phyloP scores from a whole-genome alignment of 2,888 invertebrate species.

The Pherbina coryleti region DNA sequence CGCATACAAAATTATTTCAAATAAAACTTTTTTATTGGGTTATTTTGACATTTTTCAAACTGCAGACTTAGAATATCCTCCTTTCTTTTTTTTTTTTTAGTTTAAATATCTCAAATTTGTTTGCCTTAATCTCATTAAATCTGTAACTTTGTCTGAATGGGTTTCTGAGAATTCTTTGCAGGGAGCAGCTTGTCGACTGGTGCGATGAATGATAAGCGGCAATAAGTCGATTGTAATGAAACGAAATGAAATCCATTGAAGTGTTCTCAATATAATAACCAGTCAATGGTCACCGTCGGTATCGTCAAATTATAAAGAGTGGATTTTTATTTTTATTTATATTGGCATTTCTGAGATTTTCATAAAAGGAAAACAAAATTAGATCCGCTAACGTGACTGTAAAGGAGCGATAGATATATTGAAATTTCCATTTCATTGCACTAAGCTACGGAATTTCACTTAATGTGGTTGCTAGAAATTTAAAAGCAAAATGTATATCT shows the following conservation, averaged over 20 bases:
- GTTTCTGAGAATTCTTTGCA: slow-evolving; percentile 9
- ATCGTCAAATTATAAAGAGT: slow-evolving; percentile 48
- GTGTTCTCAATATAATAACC: slow-evolving; percentile 25
- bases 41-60: neutral
- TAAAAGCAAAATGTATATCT: neutral
- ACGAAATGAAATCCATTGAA: slow-evolving; percentile 42
- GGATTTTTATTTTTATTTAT: slow-evolving; percentile 16
- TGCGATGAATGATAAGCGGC: slow-evolving; percentile 48
- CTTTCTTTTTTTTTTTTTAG: neutral
- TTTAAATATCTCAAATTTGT: neutral
- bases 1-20: too few species aligned
- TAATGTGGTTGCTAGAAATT: slow-evolving; percentile 12
- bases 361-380: neutral
- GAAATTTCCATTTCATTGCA: slow-evolving; percentile 48
- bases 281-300: slow-evolving; percentile 31
- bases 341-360: neutral
- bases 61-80: neutral
- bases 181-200: slow-evolving; percentile 11
- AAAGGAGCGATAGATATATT: slow-evolving; percentile 20
- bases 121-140: slow-evolving; percentile 58
- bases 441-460: slow-evolving; percentile 40
- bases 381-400: neutral
- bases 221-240: slow-evolving; percentile 48
- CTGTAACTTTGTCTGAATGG: slow-evolving; percentile 42
- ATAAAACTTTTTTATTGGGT: neutral